Evolutionary conservation across 1,140 invertebrate species (phyloP).

Genomic region (Palaemon carinicauda): DNA sequence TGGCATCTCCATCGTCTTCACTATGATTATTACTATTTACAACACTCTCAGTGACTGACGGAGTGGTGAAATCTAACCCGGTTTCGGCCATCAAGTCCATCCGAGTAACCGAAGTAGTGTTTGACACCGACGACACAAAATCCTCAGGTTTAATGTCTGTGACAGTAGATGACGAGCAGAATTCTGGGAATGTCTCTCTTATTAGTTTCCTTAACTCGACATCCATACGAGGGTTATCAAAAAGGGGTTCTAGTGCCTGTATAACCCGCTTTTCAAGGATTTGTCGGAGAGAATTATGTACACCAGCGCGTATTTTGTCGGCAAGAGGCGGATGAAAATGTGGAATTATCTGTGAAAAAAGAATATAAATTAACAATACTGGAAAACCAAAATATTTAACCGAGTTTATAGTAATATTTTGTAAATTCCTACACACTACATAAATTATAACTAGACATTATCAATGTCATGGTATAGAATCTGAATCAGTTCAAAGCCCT

Average conservation of each 20-base stretch:
- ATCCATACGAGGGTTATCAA: conserved; percentile 93
- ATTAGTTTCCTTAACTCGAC: conserved; percentile 85
- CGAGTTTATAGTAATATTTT: too few species aligned
- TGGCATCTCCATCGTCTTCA: conserved; percentile 68
- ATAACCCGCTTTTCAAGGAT: conserved; percentile 95
- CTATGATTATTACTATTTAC: conserved; percentile 66
- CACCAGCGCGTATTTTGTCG: conserved; percentile 86
- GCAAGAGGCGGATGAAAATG: conserved; percentile 88
- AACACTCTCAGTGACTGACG: conserved; percentile 57
- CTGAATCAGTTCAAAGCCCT: too few species aligned
- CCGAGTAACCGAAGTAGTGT: conserved; percentile 34
- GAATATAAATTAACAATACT: not conserved
- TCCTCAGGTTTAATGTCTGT: conserved; percentile 53
- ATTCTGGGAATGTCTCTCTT: conserved; percentile 90
- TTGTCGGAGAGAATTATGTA: conserved; percentile 89
- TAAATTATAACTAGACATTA: too few species aligned
- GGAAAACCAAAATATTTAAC: not conserved
- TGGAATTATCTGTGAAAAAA: conserved; percentile 81
- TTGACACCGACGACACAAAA: conserved; percentile 41
- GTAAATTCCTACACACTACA: too few species aligned
- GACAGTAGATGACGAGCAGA: conserved; percentile 71
- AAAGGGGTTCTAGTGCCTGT: conserved; percentile 85
- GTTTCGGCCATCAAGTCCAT: conserved; percentile 56
- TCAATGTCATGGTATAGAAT: too few species aligned
- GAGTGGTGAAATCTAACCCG: conserved; percentile 44